Conservation (phyloP, 2,113 vertebrate genomes). For the Lota lota region DNA sequence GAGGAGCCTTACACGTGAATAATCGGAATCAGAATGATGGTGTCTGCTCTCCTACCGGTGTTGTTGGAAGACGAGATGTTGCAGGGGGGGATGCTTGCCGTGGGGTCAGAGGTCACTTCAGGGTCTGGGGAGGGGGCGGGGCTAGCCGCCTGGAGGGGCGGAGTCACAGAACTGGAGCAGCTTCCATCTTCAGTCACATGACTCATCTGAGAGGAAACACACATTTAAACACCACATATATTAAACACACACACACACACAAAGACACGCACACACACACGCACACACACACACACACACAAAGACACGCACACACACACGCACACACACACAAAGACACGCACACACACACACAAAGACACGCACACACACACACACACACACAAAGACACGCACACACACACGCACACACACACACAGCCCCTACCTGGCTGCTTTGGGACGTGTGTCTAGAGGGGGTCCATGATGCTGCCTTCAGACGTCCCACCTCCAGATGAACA, state of each 20-base stretch:
- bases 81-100: constrained; percentile 43
- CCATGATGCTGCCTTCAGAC: constrained; percentile 88
- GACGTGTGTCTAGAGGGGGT: constrained; percentile 78
- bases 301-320: constrained; percentile 4
- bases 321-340: constrained; percentile 7
- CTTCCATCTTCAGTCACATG: constrained; percentile 55
- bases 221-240: constrained; percentile 28
- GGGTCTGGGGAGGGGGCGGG: constrained; percentile 53
- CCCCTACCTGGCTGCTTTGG: constrained; percentile 82
- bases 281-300: constrained; percentile 6
- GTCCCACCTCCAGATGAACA: constrained; percentile 87
- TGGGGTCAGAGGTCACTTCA: background rate
- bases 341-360: constrained; percentile 1
- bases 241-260: constrained; percentile 47
- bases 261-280: constrained; percentile 5
- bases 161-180: constrained; percentile 52
- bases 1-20: too few relatives aligned
- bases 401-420: constrained; percentile 10
- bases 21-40: too few relatives aligned
- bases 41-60: constrained; percentile 65
- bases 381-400: constrained; percentile 7
- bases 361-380: constrained; percentile 4
- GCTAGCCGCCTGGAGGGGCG: constrained; percentile 12
- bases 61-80: constrained; percentile 70
- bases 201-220: constrained; percentile 66